Percentiles rank a stretch among this genome's conserved stretches.
These are phyloP conservation scores for Stigmatopora nigra DNA, from an alignment of 2,113 vertebrate species.

Conservation along the genomic window DNA sequence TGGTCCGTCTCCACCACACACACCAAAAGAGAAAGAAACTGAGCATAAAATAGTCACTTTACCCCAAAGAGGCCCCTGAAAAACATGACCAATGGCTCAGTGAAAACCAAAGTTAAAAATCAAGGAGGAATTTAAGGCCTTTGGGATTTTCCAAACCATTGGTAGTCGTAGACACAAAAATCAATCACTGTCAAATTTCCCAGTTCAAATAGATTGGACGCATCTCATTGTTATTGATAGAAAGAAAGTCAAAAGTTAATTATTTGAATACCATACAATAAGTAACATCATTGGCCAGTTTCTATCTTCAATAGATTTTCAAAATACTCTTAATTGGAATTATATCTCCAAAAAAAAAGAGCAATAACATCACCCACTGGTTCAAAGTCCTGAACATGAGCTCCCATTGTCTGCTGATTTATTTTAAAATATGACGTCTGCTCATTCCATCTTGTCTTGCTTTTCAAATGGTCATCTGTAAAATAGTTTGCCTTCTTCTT, in stretches of 20 bases:
- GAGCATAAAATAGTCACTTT: constrained; percentile 42
- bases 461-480: constrained; percentile 3
- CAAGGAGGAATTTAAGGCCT: neutral
- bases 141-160: constrained; percentile 16
- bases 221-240: too few relatives aligned
- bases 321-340: too few relatives aligned
- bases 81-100: constrained; percentile 8
- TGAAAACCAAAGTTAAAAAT: constrained; percentile 17
- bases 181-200: too few relatives aligned
- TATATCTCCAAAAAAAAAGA: too few relatives aligned
- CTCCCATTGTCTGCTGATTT: too few relatives aligned
- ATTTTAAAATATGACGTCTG: neutral
- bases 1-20: constrained; percentile 31
- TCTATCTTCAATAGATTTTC: neutral
- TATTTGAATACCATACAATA: too few relatives aligned
- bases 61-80: constrained; percentile 41
- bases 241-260: too few relatives aligned
- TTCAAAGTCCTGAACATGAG: neutral
- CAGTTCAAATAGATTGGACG: too few relatives aligned
- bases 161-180: neutral
- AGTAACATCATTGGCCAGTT: neutral
- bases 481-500: constrained; percentile 22
- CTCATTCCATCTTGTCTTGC: neutral
- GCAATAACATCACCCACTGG: neutral
- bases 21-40: constrained; percentile 50